Conservation (phyloP, 2,113 vertebrate genomes). For the Ascaphus truei region DNA sequence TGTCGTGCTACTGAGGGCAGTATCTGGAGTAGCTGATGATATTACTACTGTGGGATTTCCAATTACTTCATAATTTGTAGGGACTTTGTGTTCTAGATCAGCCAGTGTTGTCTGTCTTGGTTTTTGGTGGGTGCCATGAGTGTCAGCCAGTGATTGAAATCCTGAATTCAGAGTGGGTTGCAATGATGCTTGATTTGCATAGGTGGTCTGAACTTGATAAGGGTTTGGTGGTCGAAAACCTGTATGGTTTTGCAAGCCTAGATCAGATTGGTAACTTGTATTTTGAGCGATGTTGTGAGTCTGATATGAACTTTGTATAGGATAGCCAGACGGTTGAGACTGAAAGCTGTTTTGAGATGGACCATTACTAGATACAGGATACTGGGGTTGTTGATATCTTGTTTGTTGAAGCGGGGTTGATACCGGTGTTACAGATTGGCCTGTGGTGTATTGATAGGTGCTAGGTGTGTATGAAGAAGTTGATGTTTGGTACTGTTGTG, state of each 20-base stretch:
- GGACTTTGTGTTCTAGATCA: constrained; percentile 91
- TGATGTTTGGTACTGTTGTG: constrained; percentile 63
- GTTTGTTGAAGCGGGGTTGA: constrained; percentile 73
- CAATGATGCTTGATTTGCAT: constrained; percentile 62
- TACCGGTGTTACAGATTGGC: constrained; percentile 61
- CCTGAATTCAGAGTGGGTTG: constrained; percentile 67
- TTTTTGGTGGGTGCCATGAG: constrained; percentile 77
- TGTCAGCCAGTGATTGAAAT: constrained; percentile 73
- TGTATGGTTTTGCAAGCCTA: constrained; percentile 70
- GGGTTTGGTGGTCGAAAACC: constrained; percentile 75
- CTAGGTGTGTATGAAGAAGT: constrained; percentile 67
- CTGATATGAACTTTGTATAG: constrained; percentile 71
- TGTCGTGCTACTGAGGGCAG: constrained; percentile 59
- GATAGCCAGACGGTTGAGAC: constrained; percentile 68
- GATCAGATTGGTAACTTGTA: constrained; percentile 75
- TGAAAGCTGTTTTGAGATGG: constrained; percentile 81
- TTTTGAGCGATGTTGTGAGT: constrained; percentile 68
- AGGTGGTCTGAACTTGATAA: constrained; percentile 73
- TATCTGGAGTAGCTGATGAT: constrained; percentile 74
- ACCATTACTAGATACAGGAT: constrained; percentile 68
- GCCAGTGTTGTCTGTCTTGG: constrained; percentile 88
- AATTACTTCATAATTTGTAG: constrained; percentile 94
- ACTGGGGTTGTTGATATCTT: constrained; percentile 82
- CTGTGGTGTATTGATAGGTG: constrained; percentile 72
- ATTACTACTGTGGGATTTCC: constrained; percentile 70